These are phyloP conservation scores for Rhizomys pruinosus DNA, from an alignment of 2,113 vertebrate genomes.

Conservation along the genomic window DNA sequence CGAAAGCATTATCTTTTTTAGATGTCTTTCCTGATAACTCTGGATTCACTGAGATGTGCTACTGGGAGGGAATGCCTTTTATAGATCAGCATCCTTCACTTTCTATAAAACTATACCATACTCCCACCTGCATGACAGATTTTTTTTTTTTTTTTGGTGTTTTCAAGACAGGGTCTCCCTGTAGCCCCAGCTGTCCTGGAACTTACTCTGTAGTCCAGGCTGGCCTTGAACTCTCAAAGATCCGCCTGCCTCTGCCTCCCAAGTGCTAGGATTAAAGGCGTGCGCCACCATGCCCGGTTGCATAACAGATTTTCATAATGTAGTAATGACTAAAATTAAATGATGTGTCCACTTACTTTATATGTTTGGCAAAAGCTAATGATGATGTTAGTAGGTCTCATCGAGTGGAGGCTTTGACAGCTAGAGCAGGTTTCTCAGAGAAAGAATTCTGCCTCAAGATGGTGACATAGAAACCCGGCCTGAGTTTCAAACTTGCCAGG, in stretches of 20 bases:
- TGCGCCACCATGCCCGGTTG: too few species aligned
- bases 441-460: conserved; percentile 1
- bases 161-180: too few species aligned
- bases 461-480: background rate
- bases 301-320: background rate
- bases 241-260: too few species aligned
- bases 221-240: too few species aligned
- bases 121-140: too few species aligned
- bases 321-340: conserved; percentile 39
- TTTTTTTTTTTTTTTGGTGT: too few species aligned
- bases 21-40: conserved; percentile 10
- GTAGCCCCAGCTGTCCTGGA: too few species aligned
- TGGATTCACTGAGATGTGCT: background rate
- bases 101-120: background rate
- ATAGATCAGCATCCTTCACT: background rate
- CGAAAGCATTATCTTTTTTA: background rate
- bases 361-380: conserved; percentile 28
- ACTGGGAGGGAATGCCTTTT: background rate
- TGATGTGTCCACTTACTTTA: conserved; percentile 23
- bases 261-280: too few species aligned
- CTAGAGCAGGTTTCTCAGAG: background rate
- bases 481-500: background rate
- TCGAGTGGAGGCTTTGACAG: background rate
- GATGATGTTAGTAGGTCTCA: background rate
- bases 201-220: too few species aligned